Evolutionary conservation across 2,888 invertebrate genomes (phyloP).

Genomic region (Cryptops parisi): DNA sequence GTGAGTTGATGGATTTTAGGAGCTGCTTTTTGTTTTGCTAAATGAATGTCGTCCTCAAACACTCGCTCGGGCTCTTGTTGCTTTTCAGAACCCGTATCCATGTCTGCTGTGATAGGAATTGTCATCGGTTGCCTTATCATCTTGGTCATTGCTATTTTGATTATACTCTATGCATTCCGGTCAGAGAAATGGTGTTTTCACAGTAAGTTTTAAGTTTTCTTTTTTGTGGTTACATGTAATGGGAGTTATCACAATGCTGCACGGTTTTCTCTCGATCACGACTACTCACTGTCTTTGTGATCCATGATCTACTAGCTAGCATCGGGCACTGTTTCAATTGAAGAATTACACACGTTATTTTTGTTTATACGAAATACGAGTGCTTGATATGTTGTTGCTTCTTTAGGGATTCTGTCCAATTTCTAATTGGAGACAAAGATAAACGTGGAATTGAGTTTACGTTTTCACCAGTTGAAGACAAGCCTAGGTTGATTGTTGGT

Average conservation of each 20-base stretch:
- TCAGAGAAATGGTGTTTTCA: conserved; percentile 33
- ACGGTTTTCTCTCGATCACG: background rate
- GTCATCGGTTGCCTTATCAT: conserved; percentile 30
- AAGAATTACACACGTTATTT: no score
- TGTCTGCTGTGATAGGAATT: conserved; percentile 31
- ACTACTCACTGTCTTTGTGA: background rate
- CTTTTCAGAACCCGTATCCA: conserved; percentile 31
- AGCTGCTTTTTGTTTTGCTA: background rate
- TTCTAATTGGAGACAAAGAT: no score
- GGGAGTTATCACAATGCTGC: background rate
- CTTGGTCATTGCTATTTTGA: conserved; percentile 29
- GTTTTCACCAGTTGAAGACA: no score
- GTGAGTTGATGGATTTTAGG: conserved; percentile 38
- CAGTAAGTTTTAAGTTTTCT: no score
- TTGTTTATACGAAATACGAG: no score
- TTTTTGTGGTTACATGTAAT: no score
- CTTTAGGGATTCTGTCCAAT: no score
- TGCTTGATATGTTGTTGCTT: no score
- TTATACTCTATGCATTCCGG: conserved; percentile 32
- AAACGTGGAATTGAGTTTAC: no score
- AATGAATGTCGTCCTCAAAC: background rate
- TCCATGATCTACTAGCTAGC: background rate
- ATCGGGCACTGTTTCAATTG: no score
- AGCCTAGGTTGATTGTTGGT: no score
- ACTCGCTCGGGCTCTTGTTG: background rate